Evolutionary conservation across 2,888 invertebrate species (phyloP), one percentile per base, ranked within the genome.

Genomic region (Luperina nickerlii): DNA sequence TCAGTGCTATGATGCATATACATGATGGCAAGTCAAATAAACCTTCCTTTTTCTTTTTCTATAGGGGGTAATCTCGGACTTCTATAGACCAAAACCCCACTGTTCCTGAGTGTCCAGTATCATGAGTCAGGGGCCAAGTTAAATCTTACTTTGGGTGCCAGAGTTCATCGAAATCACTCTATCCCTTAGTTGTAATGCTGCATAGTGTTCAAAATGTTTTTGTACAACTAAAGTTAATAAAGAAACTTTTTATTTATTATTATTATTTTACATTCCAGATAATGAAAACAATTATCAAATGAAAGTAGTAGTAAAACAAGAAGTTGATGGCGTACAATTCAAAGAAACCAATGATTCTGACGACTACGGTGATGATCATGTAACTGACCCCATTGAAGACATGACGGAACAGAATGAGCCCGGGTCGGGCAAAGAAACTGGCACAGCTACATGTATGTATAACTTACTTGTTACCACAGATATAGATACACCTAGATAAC

Each of bases 1-100:
- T 95, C 8, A 90, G 87, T 5, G 87, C 89, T 7, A 91, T 88
- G 62, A 86, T 95, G 48, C 90, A 89, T 11, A 81, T 90, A 48
- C 88, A 89, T 65, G 90, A 91, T 48, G 83, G 89, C 88, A 79
- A 88, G 86, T 57, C 1, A 57, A 57, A 9, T 24, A 57, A 57
- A 57, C 11, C 4, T 57, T 24, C 24, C 9, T 24, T 8, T 57
- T 5, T 11, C 15, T n/a, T n/a, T 60, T n/a, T n/a, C n/a, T 0
- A 48, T 5, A 48, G 48, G 9, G 48, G 45, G 48, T 5, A 15
- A 48, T 48, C 5, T 48, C 15, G 48, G 15, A 48, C 48, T 15
- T 15, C 48, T 48, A 15, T 5, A 3, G 2, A 48, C 2, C 15
- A 15, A 15, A 48, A 48, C 48, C 15, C 15, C 15, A 48, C 48